Evolutionary conservation across 2,113 vertebrate genomes (phyloP), one percentile per base, ranked within the genome.

Genomic region (Ardeotis arabs): DNA sequence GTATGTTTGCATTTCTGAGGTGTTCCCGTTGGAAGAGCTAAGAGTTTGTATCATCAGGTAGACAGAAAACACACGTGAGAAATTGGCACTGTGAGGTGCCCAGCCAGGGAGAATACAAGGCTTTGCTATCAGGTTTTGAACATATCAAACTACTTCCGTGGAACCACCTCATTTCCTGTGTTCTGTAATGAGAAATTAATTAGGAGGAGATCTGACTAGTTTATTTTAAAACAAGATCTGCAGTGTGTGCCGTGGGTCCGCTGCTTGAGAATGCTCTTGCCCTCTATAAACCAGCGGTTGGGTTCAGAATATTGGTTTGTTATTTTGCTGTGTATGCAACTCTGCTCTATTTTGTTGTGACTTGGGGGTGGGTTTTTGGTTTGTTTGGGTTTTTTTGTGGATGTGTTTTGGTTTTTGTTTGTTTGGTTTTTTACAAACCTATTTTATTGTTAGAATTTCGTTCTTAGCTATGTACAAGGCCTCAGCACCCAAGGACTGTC

Each of bases 211-310:
- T 47, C 33, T 82, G 58, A 44, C 19, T 41, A n/a, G 33, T 69
- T 87, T 53, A 11, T 91, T 90, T 78, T 69, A 56, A 58, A 93
- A 27, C 33, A 63, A 52, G 44, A 7, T 44, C 39, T 49, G 14
- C 33, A 63, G 0, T 19, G 5, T 50, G 28, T 76, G 86, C 56
- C 4, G 0, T 0, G 2, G 20, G 7, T 44, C 24, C 10, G 13
- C 37, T 70, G 41, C 29, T 60, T 62, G 47, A 76, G 47, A 69
- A 55, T 74, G 64, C 56, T 87, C 6, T 76, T 89, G 37, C 52
- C 28, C 28, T 76, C 12, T 49, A 7, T 87, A 66, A 75, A 53
- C 19, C 14, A 58, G 56, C 47, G 53, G 3, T 7, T 85, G 22
- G 5, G 10, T 59, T 76, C 69, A 69, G 24, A 85, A 59, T 73